Evolutionary conservation across 2,888 invertebrate genomes (phyloP), one percentile per base, ranked within the genome.

Genomic region (Drosophila kanekoi): DNA sequence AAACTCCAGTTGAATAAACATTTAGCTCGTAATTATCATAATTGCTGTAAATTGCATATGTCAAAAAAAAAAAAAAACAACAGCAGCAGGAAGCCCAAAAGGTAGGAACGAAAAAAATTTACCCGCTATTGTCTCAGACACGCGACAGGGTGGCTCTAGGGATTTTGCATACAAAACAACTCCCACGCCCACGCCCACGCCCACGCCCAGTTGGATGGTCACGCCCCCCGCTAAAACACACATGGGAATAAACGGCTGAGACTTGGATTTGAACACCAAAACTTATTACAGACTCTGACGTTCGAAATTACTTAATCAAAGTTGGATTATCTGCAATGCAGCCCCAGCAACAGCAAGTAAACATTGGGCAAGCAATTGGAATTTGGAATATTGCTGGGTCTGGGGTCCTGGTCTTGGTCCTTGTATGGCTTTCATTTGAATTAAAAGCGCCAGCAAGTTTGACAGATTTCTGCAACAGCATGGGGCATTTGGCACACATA

Each of bases 301-400:
- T 59, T 58, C 43, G 79, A 89, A 89, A 91, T 90, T 91, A 89
- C 90, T 90, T 90, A 91, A 90, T 90, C 91, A 90, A 90, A 90
- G 90, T 90, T 90, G 91, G 90, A 91, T 90, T 90, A 90, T 90
- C 90, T 83, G 66, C 72, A 77, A 41, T 52, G 52, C 52, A 52
- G 32, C 40, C 75, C 65, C 71, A 62, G 70, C 18, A 5, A 0
- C 23, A 23, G 23, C 51, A 41, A 74, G 72, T 68, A 80, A 79
- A 75, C 77, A 74, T 14, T 41, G 38, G 35, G 53, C 45, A 60
- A 59, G 49, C 16, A 56, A 49, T 56, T 52, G 37, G 38, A 53
- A 65, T 53, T 61, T 53, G 37, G 37, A 45, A 35, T 40, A 35
- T 44, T 13, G 13, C 13, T 23, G 69, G 44, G 28, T n/a, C 51